phyloP scores from a whole-genome alignment of 1,140 invertebrate genomes.

The Stratiolaelaps scimitus region DNA sequence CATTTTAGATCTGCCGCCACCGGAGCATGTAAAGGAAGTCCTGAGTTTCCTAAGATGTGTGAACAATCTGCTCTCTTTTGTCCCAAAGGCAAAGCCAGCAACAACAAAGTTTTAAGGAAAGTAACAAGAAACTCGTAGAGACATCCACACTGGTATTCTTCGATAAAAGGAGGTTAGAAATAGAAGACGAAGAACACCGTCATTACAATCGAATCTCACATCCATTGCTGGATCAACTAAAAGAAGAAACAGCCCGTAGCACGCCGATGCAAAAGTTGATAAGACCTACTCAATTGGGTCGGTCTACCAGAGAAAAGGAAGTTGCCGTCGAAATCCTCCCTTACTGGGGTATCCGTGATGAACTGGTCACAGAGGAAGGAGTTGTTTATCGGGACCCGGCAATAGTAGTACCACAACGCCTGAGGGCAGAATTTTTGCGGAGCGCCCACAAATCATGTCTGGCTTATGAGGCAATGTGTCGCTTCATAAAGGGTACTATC shows the following conservation, averaged over 20 bases:
- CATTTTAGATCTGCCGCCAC: conserved; percentile 9
- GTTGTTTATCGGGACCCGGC: background rate
- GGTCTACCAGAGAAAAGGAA: background rate
- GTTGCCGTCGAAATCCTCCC: background rate
- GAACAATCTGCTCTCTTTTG: background rate
- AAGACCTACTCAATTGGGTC: background rate
- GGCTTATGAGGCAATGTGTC: background rate
- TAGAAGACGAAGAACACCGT: background rate
- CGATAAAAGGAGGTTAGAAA: background rate
- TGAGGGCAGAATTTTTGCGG: background rate
- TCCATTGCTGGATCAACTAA: background rate
- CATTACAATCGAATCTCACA: background rate
- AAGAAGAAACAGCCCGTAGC: background rate
- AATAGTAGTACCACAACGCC: background rate
- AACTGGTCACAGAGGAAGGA: background rate
- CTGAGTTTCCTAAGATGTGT: conserved; percentile 26
- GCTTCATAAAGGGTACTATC: background rate
- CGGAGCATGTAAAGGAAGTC: conserved; percentile 29
- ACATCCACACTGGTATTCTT: background rate
- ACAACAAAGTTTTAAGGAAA: background rate
- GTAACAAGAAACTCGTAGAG: background rate
- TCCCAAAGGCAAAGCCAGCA: background rate
- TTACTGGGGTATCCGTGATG: conserved; percentile 1
- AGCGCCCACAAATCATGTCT: background rate
- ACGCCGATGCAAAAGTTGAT: background rate